Evolutionary conservation across 2,113 vertebrate species (phyloP).

Genomic region (Macrotus californicus): DNA sequence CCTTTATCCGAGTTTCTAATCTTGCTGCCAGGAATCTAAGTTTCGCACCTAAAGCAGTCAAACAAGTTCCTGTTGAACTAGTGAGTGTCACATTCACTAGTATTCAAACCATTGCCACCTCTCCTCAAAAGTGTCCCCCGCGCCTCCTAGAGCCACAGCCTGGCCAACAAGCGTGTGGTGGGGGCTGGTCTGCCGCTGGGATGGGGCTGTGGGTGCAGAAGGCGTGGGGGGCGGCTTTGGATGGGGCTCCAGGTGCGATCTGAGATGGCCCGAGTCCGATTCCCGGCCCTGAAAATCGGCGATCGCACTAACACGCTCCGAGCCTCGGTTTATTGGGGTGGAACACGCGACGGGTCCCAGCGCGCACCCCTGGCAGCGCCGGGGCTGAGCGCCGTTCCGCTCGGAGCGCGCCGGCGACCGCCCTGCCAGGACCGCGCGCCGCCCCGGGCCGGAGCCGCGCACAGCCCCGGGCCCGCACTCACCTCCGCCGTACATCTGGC

Average conservation of each 20-base stretch:
- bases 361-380: background rate
- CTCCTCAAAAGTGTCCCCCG: background rate
- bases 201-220: background rate
- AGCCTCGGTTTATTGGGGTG: background rate
- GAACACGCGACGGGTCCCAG: fast-evolving
- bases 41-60: background rate
- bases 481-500: slow-evolving; percentile 97
- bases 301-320: background rate
- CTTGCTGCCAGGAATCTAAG: background rate
- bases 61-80: background rate
- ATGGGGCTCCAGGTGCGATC: background rate
- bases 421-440: background rate
- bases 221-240: background rate
- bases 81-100: background rate
- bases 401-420: background rate
- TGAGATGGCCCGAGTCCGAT: background rate
- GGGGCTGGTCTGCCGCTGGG: background rate
- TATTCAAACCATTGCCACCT: background rate
- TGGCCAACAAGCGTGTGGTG: fast-evolving
- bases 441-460: background rate
- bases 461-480: slow-evolving; percentile 63
- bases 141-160: background rate
- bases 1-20: background rate
- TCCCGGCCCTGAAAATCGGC: background rate
- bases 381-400: fast-evolving